Evolutionary conservation across 2,888 invertebrate genomes (phyloP).

Genomic region (Anoncus sp.): DNA sequence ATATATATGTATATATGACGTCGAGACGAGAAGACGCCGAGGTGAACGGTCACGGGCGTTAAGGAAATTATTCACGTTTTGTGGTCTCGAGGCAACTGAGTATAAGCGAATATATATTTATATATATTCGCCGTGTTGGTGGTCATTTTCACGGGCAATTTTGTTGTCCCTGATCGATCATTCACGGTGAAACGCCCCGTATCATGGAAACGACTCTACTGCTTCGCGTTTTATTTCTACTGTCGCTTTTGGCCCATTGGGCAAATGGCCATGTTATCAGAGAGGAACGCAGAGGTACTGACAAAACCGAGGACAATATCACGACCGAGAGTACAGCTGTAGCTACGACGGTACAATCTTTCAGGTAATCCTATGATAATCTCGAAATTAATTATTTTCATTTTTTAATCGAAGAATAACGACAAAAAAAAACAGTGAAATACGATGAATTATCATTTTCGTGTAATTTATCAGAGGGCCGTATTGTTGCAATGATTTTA

Average conservation of each 20-base stretch:
- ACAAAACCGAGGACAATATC: constrained; percentile 57
- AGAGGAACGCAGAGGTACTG: constrained; percentile 49
- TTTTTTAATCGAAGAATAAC: neutral
- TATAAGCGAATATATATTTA: no score
- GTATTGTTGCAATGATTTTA: no score
- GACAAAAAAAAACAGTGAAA: neutral
- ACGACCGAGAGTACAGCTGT: constrained; percentile 67
- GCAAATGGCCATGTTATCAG: constrained; percentile 18
- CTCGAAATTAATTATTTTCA: neutral
- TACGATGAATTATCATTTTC: neutral
- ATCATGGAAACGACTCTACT: constrained; percentile 66
- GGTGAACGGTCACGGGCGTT: no score
- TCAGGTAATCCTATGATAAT: constrained; percentile 69
- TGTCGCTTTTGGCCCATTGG: constrained; percentile 67
- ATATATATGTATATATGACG: no score
- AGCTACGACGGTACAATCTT: constrained; percentile 71
- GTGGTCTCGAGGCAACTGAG: neutral
- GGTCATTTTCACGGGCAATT: constrained; percentile 57
- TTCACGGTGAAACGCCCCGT: constrained; percentile 10
- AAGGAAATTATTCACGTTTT: constrained; percentile 29
- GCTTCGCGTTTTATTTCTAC: constrained; percentile 66
- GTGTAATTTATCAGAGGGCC: neutral
- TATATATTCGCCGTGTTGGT: no score
- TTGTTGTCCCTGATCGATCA: constrained; percentile 23
- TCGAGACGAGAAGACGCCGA: no score